Evolutionary conservation across 2,888 invertebrate genomes (phyloP).

Genomic region (Sesia bembeciformis): DNA sequence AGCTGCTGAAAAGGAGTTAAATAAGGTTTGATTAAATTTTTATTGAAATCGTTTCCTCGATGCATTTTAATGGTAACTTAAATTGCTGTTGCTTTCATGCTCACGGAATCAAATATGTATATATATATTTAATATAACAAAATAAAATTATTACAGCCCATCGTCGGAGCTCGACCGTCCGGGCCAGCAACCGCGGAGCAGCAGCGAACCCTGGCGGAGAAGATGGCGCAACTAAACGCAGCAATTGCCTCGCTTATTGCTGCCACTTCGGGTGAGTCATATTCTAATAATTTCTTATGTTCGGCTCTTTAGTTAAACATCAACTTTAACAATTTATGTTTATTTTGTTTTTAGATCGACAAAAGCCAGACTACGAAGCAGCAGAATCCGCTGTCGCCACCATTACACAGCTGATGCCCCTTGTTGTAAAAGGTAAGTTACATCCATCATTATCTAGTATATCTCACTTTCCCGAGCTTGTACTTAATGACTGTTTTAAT

Average conservation of each 20-base stretch:
- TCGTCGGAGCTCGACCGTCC: not conserved
- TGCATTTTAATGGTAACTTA: too few species aligned
- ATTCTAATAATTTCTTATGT: too few species aligned
- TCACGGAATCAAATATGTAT: not conserved
- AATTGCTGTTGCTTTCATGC: too few species aligned
- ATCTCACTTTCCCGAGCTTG: not conserved
- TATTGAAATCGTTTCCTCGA: too few species aligned
- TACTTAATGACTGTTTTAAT: not conserved
- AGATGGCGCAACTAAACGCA: constrained; percentile 36
- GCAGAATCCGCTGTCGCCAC: constrained; percentile 24
- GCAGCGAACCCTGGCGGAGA: constrained; percentile 10
- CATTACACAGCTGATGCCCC: constrained; percentile 25
- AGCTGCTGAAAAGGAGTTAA: constrained; percentile 1
- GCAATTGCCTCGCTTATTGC: constrained; percentile 25
- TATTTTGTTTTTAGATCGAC: constrained; percentile 24
- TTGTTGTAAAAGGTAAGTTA: constrained; percentile 30
- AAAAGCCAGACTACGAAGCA: constrained; percentile 28
- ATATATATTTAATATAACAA: not conserved
- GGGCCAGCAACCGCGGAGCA: not conserved
- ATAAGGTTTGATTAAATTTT: constrained; percentile 1
- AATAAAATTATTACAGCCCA: not conserved
- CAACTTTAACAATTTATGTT: not conserved
- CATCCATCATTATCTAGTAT: not conserved
- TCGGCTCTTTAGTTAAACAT: too few species aligned
- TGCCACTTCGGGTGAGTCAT: constrained; percentile 3